Percentiles rank a stretch among this genome's conserved stretches.
These are phyloP conservation scores for Lasaia peninsularis DNA, from an alignment of 1,140 invertebrate species.

Conservation along the genomic window DNA sequence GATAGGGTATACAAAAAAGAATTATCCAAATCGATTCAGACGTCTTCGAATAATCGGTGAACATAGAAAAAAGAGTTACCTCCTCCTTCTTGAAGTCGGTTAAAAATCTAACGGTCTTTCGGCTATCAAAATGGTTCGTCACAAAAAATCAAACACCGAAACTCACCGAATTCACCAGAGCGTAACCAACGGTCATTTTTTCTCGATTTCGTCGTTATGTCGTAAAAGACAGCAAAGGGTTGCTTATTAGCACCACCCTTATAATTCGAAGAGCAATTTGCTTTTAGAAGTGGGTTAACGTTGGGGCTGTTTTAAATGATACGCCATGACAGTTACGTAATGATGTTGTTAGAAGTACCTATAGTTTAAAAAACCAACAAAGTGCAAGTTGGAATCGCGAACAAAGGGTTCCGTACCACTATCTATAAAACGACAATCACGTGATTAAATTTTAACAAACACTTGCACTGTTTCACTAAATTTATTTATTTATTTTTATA, in stretches of 20 bases:
- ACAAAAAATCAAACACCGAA: constrained; percentile 32
- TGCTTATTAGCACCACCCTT: constrained; percentile 44
- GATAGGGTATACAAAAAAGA: not conserved
- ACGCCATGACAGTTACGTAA: constrained; percentile 6
- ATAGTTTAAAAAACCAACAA: not conserved
- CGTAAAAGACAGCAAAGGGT: constrained; percentile 38
- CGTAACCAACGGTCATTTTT: constrained; percentile 51
- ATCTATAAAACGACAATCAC: no score
- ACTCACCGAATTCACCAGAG: constrained; percentile 42
- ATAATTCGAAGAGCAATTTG: constrained; percentile 37
- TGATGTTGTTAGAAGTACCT: not conserved
- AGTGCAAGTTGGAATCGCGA: no score
- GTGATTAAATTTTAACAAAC: no score
- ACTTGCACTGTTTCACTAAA: no score
- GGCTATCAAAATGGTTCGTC: not conserved
- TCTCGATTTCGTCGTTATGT: constrained; percentile 38
- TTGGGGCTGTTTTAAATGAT: constrained; percentile 20
- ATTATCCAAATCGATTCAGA: no score
- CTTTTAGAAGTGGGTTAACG: constrained; percentile 32
- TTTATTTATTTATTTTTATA: no score
- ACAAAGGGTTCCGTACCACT: no score
- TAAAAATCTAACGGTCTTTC: not conserved
- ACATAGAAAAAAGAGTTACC: no score
- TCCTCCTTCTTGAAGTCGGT: no score
- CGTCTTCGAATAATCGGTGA: no score